Conservation (phyloP, 92 coral and sea anemone species). For the Pocillopora grandis region DNA sequence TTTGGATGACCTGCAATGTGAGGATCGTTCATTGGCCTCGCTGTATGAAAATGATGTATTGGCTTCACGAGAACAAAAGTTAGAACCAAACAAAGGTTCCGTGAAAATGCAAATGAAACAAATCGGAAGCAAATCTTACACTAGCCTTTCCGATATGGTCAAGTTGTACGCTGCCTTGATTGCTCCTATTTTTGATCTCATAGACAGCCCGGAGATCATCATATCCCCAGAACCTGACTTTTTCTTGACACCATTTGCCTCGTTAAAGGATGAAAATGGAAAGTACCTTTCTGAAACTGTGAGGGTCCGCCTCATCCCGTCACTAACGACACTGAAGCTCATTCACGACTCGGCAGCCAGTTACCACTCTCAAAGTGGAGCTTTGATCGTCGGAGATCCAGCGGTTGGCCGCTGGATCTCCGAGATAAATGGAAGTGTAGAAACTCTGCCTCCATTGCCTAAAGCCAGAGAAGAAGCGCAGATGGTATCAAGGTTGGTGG, state of each 20-base stretch:
- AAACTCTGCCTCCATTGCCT: not conserved
- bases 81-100: not conserved
- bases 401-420: not conserved
- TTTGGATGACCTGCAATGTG: not conserved
- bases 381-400: conserved; percentile 1
- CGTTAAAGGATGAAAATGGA: conserved; percentile 6
- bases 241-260: not conserved
- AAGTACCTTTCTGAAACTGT: conserved; percentile 1
- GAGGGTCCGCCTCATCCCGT: conserved; percentile 4
- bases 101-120: not conserved
- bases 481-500: not conserved
- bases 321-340: not conserved
- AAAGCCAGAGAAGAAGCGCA: conserved; percentile 2
- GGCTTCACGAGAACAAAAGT: not conserved
- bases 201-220: conserved; percentile 12
- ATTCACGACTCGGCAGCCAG: conserved; percentile 2
- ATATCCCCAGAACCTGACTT: not conserved
- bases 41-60: not conserved
- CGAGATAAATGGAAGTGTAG: not conserved
- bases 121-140: not conserved
- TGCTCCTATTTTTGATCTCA: not conserved
- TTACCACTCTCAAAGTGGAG: not conserved
- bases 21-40: conserved; percentile 2
- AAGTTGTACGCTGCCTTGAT: not conserved
- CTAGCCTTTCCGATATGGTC: not conserved